phyloP scores from a whole-genome alignment of 92 coral and sea anemone species.

The Porites divaricata region DNA sequence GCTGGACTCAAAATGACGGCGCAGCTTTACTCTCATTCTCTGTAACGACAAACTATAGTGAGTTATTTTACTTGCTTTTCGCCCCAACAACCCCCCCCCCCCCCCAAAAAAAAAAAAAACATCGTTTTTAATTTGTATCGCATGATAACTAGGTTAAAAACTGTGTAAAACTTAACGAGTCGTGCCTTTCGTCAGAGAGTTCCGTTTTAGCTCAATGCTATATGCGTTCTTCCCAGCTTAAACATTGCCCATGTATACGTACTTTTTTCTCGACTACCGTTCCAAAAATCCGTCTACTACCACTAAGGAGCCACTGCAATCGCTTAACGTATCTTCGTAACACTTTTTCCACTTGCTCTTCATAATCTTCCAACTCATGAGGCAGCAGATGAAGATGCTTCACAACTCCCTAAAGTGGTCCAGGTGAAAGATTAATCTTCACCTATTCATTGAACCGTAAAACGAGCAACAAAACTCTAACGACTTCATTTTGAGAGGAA shows the following conservation, averaged over 20 bases:
- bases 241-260: not conserved
- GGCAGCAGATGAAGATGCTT: conserved; percentile 93
- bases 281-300: conserved; percentile 97
- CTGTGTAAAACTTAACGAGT: no score
- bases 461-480: no score
- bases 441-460: not conserved
- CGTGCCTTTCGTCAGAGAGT: no score
- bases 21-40: no score
- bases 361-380: conserved; percentile 95
- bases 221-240: not conserved
- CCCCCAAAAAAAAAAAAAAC: no score
- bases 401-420: conserved; percentile 76
- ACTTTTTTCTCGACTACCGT: conserved; percentile 93
- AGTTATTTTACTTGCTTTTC: no score
- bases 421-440: not conserved
- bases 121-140: no score
- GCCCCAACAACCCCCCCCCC: no score
- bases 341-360: conserved; percentile 94
- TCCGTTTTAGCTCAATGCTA: no score
- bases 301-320: conserved; percentile 98
- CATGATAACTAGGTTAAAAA: no score
- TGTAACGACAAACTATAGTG: no score
- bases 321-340: conserved; percentile 95
- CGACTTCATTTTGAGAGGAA: not conserved
- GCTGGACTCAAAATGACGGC: no score